These are phyloP conservation scores for Conus betulinus DNA, from an alignment of 1,140 invertebrate genomes.

Conservation along the genomic window DNA sequence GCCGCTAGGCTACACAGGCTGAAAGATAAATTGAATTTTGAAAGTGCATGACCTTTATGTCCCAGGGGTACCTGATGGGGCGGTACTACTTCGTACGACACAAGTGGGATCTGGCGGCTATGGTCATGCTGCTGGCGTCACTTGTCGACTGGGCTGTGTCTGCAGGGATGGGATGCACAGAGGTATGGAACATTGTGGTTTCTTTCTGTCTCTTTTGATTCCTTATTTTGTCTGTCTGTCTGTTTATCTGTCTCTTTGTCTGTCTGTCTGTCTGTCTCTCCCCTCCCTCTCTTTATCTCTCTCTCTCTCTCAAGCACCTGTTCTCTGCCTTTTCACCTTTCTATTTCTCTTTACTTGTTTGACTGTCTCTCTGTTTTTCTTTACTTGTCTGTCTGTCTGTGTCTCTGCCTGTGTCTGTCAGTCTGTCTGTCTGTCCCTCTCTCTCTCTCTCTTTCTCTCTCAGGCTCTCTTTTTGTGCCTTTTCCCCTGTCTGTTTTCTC, in stretches of 20 bases:
- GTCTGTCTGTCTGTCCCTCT: neutral
- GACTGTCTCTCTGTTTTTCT: neutral
- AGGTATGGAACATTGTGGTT: slow-evolving; percentile 50
- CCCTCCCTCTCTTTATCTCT: slow-evolving; percentile 13
- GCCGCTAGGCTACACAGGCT: too few species aligned
- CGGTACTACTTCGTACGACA: slow-evolving; percentile 55
- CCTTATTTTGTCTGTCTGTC: neutral
- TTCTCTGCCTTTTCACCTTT: neutral
- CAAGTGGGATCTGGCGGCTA: slow-evolving; percentile 66
- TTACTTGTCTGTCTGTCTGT: neutral
- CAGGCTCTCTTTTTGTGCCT: too few species aligned
- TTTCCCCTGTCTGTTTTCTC: too few species aligned
- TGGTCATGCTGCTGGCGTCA: slow-evolving; percentile 62
- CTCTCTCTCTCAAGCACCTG: neutral
- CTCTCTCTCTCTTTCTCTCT: too few species aligned
- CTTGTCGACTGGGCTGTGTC: slow-evolving; percentile 68
- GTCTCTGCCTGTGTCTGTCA: neutral
- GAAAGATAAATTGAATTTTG: too few species aligned
- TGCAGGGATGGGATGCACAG: slow-evolving; percentile 59
- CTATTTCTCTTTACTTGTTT: neutral
- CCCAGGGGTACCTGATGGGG: slow-evolving; percentile 63
- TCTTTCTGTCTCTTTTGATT: neutral
- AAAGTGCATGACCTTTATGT: neutral
- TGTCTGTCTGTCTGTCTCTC: slow-evolving; percentile 1
- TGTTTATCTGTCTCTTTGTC: neutral